Conservation (phyloP, 2,113 vertebrate species). For the Caranx ignobilis region DNA sequence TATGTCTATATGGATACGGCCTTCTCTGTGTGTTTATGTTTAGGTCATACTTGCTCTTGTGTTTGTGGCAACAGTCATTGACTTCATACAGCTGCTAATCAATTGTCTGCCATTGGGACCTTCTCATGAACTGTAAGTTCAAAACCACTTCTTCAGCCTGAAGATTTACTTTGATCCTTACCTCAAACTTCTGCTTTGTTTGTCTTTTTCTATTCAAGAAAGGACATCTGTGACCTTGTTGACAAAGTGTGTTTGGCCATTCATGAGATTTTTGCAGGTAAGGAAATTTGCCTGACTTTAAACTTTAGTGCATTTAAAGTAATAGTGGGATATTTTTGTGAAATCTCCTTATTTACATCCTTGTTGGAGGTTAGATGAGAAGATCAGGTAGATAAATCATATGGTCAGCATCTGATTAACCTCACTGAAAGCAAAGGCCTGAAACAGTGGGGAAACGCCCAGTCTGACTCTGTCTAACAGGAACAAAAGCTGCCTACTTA, state of each 20-base stretch:
- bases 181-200: neutral
- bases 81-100: slow-evolving; percentile 1
- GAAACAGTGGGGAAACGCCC: too few species aligned
- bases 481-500: too few species aligned
- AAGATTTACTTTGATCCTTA: neutral
- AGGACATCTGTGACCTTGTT: neutral
- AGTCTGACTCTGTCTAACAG: too few species aligned
- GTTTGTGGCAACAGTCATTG: neutral
- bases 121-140: slow-evolving; percentile 55
- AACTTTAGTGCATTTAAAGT: neutral
- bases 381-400: too few species aligned
- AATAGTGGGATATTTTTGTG: neutral
- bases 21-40: neutral
- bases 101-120: slow-evolving; percentile 8
- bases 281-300: slow-evolving; percentile 5
- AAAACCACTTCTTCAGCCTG: neutral
- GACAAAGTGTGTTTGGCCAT: slow-evolving; percentile 2
- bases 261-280: slow-evolving; percentile 31
- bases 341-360: neutral
- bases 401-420: too few species aligned
- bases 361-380: neutral
- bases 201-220: slow-evolving; percentile 33
- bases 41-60: slow-evolving; percentile 20
- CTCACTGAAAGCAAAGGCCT: too few species aligned
- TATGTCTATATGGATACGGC: neutral